phyloP scores from a whole-genome alignment of 2,888 invertebrate genomes.

The Nomada hirtipes region DNA sequence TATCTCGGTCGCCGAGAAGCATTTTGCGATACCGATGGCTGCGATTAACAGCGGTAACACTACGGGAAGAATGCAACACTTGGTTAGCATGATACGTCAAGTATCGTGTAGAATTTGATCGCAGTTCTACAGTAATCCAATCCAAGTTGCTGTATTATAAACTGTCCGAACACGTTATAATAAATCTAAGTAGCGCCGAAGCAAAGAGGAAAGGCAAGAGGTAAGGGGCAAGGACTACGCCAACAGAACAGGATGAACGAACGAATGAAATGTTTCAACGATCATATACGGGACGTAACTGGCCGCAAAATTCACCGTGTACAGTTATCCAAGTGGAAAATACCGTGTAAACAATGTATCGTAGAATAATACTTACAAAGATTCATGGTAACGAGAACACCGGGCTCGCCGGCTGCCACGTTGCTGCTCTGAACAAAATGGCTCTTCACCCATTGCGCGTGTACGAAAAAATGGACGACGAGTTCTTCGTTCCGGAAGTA shows the following conservation, averaged over 20 bases:
- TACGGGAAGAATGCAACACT: no score
- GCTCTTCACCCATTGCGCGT: slow-evolving; percentile 81
- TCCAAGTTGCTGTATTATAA: no score
- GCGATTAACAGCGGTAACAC: slow-evolving; percentile 32
- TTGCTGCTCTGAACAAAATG: slow-evolving; percentile 80
- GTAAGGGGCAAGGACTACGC: no score
- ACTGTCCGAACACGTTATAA: no score
- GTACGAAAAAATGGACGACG: slow-evolving; percentile 79
- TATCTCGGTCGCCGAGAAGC: slow-evolving; percentile 63
- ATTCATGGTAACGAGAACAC: slow-evolving; percentile 69
- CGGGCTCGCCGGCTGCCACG: slow-evolving; percentile 79
- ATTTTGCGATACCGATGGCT: slow-evolving; percentile 8
- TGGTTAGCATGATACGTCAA: no score
- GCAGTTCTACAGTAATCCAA: no score
- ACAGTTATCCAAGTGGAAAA: neutral
- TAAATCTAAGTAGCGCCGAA: no score
- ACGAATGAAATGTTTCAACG: no score
- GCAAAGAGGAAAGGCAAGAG: no score
- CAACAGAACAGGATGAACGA: no score
- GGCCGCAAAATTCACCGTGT: no score
- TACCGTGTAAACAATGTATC: neutral
- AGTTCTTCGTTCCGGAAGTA: slow-evolving; percentile 68
- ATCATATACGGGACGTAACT: neutral
- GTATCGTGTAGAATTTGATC: no score
- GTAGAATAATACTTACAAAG: slow-evolving; percentile 71